Base-by-base conservation (phyloP, 2,113 vertebrate genomes). In the Heterotilapia buettikoferi region DNA sequence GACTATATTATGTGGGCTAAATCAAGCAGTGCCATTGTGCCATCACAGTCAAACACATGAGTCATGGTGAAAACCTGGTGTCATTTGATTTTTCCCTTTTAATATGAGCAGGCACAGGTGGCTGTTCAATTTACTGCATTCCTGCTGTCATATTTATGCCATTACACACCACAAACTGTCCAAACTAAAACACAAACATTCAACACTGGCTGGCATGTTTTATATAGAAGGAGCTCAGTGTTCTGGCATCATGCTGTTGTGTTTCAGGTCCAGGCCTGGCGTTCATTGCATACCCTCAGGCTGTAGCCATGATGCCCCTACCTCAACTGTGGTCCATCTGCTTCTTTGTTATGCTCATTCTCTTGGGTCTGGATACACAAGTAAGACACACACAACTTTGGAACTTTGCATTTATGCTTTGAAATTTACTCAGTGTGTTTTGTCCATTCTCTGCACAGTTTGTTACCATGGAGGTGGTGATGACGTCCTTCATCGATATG, bases 281-380 rank as follows among this genome's bases (percentile, higher is more conserved):
- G 0, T 97, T 97, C 78, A 96, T 97, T n/a, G 96, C 96, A 1
- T 97, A 96, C 83, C 96, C 96, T 61, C 96, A 96, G 90, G 96
- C 96, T 26, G 86, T 96, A 40, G 95, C 96, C 73, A 94, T 97
- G 96, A 97, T 97, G 96, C 96, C 96, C 38, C 68, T 96, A 21
- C 94, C 96, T 82, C 96, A 97, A 82, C 84, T 97, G 83, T 97
- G 96, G 96, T 94, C 96, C 80, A 61, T 93, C 84, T 96, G 92
- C 56, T 97, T 97, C 92, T 97, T 97, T 31, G 18, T 96, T 52
- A 97, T 97, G 96, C 87, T 97, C 85, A 94, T 97, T 83, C 94
- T 97, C 10, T 84, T 97, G 86, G 95, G 96, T 11, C 90, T 97
- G 86, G 96, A 97, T 84, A 93, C 96, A 90, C 93, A 97, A 85